phyloP scores from a whole-genome alignment of 2,113 vertebrate genomes.

The Ceratotherium simum region DNA sequence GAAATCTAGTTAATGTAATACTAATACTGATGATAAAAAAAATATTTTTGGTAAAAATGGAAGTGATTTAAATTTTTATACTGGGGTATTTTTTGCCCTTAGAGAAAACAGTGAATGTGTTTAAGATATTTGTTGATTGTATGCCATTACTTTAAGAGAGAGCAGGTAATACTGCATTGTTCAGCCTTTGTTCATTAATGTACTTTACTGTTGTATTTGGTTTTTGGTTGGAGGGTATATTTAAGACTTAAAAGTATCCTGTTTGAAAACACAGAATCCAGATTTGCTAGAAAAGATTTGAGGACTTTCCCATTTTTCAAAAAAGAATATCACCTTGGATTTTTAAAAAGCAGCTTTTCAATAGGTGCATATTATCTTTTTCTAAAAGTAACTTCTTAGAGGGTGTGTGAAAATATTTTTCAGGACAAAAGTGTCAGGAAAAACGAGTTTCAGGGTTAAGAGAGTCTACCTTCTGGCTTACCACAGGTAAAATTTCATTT shows the following conservation, averaged over 20 bases:
- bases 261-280: neutral
- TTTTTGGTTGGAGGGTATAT: neutral
- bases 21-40: neutral
- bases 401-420: neutral
- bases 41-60: neutral
- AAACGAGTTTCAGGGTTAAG: neutral
- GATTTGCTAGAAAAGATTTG: neutral
- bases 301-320: neutral
- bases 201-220: neutral
- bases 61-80: neutral
- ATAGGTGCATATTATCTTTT: neutral
- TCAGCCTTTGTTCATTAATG: neutral
- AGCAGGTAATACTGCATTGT: neutral
- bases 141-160: neutral
- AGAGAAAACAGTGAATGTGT: neutral
- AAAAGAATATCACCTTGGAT: neutral
- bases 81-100: neutral
- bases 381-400: neutral
- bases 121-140: neutral
- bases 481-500: neutral
- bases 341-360: constrained; percentile 1
- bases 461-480: neutral
- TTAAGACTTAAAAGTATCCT: neutral
- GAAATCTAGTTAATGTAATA: neutral
- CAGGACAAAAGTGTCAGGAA: neutral